Conservation (phyloP, 2,888 invertebrate species). For the Cephonodes hylas region DNA sequence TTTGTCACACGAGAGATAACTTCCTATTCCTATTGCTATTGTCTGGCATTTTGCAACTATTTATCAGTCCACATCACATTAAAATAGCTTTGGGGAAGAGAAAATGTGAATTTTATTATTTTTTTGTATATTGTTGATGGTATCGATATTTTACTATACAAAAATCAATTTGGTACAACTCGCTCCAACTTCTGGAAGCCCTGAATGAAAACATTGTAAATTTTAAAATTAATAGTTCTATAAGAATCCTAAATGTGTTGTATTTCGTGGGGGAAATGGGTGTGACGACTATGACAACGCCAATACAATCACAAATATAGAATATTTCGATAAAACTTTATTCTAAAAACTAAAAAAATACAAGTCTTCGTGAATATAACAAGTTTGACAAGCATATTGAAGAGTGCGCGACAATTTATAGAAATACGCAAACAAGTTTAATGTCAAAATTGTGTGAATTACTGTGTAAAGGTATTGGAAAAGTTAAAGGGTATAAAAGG, state of each 20-base stretch:
- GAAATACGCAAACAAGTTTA: background rate
- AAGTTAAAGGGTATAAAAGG: background rate
- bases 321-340: background rate
- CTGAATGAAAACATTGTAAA: background rate
- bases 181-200: background rate
- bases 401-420: background rate
- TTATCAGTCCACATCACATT: no score
- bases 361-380: background rate
- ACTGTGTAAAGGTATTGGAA: background rate
- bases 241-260: no score
- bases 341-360: background rate
- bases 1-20: no score
- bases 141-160: background rate
- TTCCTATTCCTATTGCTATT: no score
- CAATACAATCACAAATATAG: background rate
- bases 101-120: background rate
- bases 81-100: no score
- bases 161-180: no score
- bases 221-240: background rate
- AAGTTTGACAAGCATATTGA: background rate
- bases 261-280: no score
- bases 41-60: no score
- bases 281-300: background rate
- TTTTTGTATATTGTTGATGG: background rate
- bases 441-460: background rate